A percentile compares a stretch with the other conserved stretches of the same genome.
phyloP scores from a whole-genome alignment of 2,888 invertebrate genomes.

The Megaustenia siamemsis region DNA sequence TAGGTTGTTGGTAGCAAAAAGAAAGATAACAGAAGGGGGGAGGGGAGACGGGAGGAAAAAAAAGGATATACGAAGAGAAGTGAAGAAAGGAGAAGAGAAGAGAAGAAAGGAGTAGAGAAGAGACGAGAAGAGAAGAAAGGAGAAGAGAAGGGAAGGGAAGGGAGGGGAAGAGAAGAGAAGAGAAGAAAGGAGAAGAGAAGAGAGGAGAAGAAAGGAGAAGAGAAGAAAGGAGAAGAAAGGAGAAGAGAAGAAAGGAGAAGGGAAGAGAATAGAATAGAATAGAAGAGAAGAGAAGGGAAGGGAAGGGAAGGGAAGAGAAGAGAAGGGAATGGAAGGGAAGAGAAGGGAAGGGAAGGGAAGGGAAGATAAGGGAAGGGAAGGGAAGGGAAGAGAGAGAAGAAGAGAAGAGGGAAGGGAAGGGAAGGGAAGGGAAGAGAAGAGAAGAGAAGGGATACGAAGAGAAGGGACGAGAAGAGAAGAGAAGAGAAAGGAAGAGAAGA shows the following conservation, averaged over 20 bases:
- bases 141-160: background rate
- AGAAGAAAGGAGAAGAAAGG: background rate
- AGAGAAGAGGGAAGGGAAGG: background rate
- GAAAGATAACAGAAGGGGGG: background rate
- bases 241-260: background rate
- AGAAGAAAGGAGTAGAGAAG: background rate
- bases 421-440: background rate
- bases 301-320: background rate
- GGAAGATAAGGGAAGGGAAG: too few relatives aligned
- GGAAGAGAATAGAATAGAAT: too few relatives aligned
- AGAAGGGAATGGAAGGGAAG: too few relatives aligned
- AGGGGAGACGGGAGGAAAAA: background rate
- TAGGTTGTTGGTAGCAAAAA: background rate
- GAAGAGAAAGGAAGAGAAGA: background rate
- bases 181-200: conserved; percentile 11
- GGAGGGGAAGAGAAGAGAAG: background rate
- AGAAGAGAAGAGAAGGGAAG: background rate
- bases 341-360: too few relatives aligned
- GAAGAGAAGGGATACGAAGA: too few relatives aligned
- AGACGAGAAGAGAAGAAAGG: background rate
- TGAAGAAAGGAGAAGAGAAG: too few relatives aligned
- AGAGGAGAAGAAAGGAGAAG: background rate
- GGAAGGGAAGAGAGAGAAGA: background rate
- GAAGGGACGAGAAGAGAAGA: too few relatives aligned
- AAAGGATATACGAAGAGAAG: too few relatives aligned